These are phyloP conservation scores for Zophobas morio DNA, from an alignment of 1,140 invertebrate species.

Conservation along the genomic window DNA sequence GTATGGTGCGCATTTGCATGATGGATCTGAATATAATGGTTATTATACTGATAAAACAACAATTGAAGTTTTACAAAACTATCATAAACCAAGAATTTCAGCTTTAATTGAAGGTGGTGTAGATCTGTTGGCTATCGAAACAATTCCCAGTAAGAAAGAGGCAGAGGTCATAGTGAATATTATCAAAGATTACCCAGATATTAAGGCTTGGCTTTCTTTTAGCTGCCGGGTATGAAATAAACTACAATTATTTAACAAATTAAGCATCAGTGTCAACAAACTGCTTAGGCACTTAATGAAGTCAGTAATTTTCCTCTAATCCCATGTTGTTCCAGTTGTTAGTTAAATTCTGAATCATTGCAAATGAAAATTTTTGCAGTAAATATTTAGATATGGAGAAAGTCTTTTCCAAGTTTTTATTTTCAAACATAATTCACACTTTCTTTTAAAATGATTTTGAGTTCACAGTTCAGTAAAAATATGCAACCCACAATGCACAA, in stretches of 20 bases:
- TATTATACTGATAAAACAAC: slow-evolving; percentile 71
- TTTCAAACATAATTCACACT: too few species aligned
- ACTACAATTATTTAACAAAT: neutral
- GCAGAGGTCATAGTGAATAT: slow-evolving; percentile 71
- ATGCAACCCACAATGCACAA: too few species aligned
- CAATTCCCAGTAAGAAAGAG: slow-evolving; percentile 75
- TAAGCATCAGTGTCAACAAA: neutral
- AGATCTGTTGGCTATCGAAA: slow-evolving; percentile 77
- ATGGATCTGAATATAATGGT: slow-evolving; percentile 80
- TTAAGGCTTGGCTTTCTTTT: slow-evolving; percentile 73
- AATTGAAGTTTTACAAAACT: slow-evolving; percentile 71
- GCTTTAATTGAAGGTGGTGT: slow-evolving; percentile 72
- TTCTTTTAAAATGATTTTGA: too few species aligned
- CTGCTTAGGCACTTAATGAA: too few species aligned
- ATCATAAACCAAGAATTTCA: slow-evolving; percentile 73
- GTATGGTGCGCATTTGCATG: slow-evolving; percentile 76
- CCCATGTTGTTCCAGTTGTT: too few species aligned
- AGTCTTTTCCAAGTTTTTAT: too few species aligned
- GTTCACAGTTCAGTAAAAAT: too few species aligned
- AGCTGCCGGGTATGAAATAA: slow-evolving; percentile 49
- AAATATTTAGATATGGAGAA: too few species aligned
- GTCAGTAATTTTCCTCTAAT: too few species aligned
- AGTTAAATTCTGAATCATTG: too few species aligned
- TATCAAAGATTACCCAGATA: slow-evolving; percentile 71
- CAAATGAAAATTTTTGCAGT: too few species aligned